Conservation (phyloP, 2,888 invertebrate genomes). For the Anagyrus pseudococci region DNA sequence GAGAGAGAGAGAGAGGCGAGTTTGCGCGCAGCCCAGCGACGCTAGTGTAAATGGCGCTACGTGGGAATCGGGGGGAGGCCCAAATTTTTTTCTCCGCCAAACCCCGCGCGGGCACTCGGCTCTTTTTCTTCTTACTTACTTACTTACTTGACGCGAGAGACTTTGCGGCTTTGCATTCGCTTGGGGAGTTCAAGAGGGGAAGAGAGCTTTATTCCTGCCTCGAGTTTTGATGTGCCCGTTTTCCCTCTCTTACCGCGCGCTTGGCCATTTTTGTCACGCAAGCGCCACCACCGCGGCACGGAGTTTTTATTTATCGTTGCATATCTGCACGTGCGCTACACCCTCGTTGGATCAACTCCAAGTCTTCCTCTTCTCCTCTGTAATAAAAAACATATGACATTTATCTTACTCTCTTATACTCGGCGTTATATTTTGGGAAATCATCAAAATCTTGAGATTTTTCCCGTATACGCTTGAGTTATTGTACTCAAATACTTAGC, state of each 20-base stretch:
- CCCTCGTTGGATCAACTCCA: conserved; percentile 28
- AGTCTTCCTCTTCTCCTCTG: not conserved
- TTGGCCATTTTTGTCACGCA: conserved; percentile 36
- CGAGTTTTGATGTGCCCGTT: conserved; percentile 13
- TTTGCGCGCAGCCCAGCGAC: too few relatives aligned
- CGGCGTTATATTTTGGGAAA: too few relatives aligned
- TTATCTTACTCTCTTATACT: too few relatives aligned
- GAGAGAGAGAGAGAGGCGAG: too few relatives aligned
- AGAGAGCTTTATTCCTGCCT: conserved; percentile 23
- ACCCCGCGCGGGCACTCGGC: too few relatives aligned
- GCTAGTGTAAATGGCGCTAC: conserved; percentile 21
- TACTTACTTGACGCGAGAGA: too few relatives aligned
- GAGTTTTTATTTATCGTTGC: conserved; percentile 34
- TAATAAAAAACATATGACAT: too few relatives aligned
- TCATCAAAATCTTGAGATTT: too few relatives aligned
- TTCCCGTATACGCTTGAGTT: too few relatives aligned
- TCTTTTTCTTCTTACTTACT: too few relatives aligned
- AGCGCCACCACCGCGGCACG: conserved; percentile 3
- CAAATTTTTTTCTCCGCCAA: too few relatives aligned
- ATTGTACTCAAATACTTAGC: too few relatives aligned
- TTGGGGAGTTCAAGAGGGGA: not conserved
- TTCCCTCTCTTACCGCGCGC: conserved; percentile 4
- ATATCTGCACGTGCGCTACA: conserved; percentile 4
- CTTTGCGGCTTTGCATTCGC: conserved; percentile 21
- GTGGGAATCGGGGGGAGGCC: conserved; percentile 36